Evolutionary conservation across 2,888 invertebrate species (phyloP), one percentile per base, ranked within the genome.

Genomic region (Clanis bilineata): DNA sequence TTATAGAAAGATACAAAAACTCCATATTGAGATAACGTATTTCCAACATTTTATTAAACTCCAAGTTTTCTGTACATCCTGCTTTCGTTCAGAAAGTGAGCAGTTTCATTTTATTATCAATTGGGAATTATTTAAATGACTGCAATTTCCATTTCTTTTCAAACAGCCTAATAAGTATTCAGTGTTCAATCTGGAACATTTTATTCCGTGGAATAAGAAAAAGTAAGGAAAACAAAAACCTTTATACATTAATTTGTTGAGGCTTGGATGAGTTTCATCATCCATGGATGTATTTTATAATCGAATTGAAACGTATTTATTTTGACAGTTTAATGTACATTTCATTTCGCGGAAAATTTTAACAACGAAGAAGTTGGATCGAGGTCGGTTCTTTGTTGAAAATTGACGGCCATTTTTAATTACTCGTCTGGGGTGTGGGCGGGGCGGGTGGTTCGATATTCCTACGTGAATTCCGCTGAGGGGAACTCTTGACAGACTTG

Each of bases 331-430:
- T 23, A 56, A 56, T 56, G 22, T 56, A 9, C n/a, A 22, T 36
- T 39, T 38, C 28, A 23, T n/a, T 56, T 36, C 2, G 18, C 18
- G 6, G 38, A n/a, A 39, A 23, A 10, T 39, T 56, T 21, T 56
- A 38, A 2, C 32, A 12, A 18, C 18, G 55, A 39, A 56, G 38
- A 38, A 56, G 36, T 21, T 28, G 47, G 7, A 71, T 67, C 68
- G 51, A 58, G 39, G 58, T 68, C 60, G 70, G 65, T 62, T 67
- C 70, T 76, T 73, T 74, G 73, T 77, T 77, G 76, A 76, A 77
- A 80, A 74, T 74, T 66, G 75, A 66, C 79, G 71, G 86, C 87
- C 87, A 87, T 89, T 86, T 90, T 88, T 89, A 87, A 90, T 88
- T 88, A 88, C 80, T 51, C 55, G 55, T 39, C 38, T 22, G 55